A percentile compares a stretch with the other conserved stretches of the same genome.
These are phyloP conservation scores for Salvelinus sp. DNA, from an alignment of 2,113 vertebrate genomes.

Conservation along the genomic window DNA sequence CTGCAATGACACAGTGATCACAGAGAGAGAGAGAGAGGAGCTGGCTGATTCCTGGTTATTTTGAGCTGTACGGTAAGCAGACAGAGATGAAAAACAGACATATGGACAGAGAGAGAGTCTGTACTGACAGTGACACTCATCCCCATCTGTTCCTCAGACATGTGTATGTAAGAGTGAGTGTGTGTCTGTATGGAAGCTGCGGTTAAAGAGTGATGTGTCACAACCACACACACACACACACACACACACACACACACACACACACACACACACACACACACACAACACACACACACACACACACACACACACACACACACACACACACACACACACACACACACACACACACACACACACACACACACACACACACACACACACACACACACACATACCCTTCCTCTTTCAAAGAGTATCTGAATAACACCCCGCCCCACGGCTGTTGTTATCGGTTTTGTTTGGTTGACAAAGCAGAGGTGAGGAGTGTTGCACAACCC, in stretches of 20 bases:
- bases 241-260: slow-evolving; percentile 41
- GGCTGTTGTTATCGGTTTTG: no score
- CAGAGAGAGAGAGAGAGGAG: not conserved
- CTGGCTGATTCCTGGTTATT: not conserved
- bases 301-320: slow-evolving; percentile 32
- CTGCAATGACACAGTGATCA: not conserved
- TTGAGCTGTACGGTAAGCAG: not conserved
- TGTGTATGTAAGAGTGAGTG: slow-evolving; percentile 30
- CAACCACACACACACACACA: no score
- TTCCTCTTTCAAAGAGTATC: not conserved
- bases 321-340: slow-evolving; percentile 32
- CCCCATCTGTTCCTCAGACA: slow-evolving; percentile 52
- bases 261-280: not conserved
- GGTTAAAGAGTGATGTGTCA: slow-evolving; percentile 63
- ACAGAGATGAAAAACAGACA: slow-evolving; percentile 34
- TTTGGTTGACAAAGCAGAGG: no score
- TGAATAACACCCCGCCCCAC: not conserved
- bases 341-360: slow-evolving; percentile 32
- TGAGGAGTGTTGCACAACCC: no score
- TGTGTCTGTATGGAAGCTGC: slow-evolving; percentile 4
- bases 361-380: slow-evolving; percentile 33
- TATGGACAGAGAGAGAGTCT: slow-evolving; percentile 25
- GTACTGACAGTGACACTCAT: slow-evolving; percentile 56
- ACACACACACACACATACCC: slow-evolving; percentile 35
- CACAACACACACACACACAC: slow-evolving; percentile 14